Conservation (phyloP, 35 echinoderm and acorn worm species). For the Chiridota heheva region DNA sequence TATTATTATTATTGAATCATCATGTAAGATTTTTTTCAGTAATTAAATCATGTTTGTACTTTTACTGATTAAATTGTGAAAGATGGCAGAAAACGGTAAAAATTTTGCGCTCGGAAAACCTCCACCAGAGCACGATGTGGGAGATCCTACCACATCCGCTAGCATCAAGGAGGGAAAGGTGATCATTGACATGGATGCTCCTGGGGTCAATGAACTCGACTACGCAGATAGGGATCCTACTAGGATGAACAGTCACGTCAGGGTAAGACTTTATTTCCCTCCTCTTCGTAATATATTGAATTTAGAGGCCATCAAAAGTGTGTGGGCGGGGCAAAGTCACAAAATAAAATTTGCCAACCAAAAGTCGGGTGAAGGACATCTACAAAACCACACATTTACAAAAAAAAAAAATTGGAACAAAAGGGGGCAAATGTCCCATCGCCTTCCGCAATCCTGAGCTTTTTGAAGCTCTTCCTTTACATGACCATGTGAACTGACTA, state of each 20-base stretch:
- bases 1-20: too few relatives aligned
- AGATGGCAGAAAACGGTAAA: too few relatives aligned
- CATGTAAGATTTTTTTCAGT: too few relatives aligned
- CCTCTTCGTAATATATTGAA: neutral
- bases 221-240: conserved; percentile 54
- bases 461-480: too few relatives aligned
- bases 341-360: neutral
- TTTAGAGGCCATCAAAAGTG: too few relatives aligned
- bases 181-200: neutral
- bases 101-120: too few relatives aligned
- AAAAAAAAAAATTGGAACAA: neutral
- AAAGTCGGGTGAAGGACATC: neutral
- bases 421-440: neutral
- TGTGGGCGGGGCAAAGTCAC: neutral
- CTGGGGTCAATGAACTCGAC: conserved; percentile 13
- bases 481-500: too few relatives aligned
- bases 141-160: neutral
- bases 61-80: too few relatives aligned
- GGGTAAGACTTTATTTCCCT: conserved; percentile 28
- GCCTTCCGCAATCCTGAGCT: neutral
- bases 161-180: neutral
- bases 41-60: too few relatives aligned
- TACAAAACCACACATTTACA: neutral
- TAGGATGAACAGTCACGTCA: conserved; percentile 56
- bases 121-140: too few relatives aligned